A percentile compares a stretch with the other conserved stretches of the same genome.
Evolutionary conservation across 2,888 invertebrate genomes (phyloP).

Genomic region (Horisme vitalbata): DNA sequence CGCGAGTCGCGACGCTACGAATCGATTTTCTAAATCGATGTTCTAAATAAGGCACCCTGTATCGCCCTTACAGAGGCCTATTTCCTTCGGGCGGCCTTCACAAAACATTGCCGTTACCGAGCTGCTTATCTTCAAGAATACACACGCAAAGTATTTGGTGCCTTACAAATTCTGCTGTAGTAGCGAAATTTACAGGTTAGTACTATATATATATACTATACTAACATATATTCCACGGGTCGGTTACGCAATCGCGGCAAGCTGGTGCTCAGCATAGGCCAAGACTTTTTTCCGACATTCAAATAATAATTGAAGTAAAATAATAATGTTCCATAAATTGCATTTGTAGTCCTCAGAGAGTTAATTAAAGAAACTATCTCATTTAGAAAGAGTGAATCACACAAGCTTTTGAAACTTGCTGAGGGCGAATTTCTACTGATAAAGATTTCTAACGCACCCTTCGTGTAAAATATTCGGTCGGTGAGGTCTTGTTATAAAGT

Average conservation of each 20-base stretch:
- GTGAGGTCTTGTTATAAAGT: constrained; percentile 42
- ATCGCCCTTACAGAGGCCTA: constrained; percentile 39
- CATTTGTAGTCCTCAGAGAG: constrained; percentile 14
- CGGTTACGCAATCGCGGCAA: constrained; percentile 53
- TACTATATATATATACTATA: no score
- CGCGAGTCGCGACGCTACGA: constrained; percentile 14
- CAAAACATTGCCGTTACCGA: constrained; percentile 53
- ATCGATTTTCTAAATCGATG: constrained; percentile 43
- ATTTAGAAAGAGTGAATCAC: constrained; percentile 15
- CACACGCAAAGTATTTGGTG: constrained; percentile 61
- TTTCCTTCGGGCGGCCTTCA: constrained; percentile 49
- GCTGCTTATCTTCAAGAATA: constrained; percentile 56
- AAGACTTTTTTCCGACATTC: constrained; percentile 14
- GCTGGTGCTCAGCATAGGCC: constrained; percentile 37
- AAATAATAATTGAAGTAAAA: constrained; percentile 16
- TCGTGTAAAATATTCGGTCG: constrained; percentile 37
- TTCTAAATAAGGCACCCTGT: constrained; percentile 29
- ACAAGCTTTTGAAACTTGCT: constrained; percentile 37
- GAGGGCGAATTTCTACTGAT: constrained; percentile 32
- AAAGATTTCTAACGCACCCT: constrained; percentile 38
- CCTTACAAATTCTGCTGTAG: constrained; percentile 42
- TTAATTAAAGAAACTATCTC: constrained; percentile 11
- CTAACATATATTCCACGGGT: constrained; percentile 32
- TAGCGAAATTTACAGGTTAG: constrained; percentile 51
- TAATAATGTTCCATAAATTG: constrained; percentile 13